phyloP scores from a whole-genome alignment of 2,888 invertebrate species.

The Hirtodrosophila trivittata region DNA sequence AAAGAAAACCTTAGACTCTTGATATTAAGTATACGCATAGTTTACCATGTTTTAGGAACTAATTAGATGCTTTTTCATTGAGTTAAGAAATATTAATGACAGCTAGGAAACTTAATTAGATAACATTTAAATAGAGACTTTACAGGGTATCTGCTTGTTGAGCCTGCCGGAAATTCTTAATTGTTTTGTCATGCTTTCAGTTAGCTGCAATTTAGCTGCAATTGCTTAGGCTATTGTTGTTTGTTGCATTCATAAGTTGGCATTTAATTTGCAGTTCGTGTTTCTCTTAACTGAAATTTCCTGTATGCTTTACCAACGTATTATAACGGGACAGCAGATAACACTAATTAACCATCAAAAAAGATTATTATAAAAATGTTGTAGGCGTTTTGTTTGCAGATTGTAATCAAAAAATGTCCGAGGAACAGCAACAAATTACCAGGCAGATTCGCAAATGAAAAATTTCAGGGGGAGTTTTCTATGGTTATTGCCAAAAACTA shows the following conservation, averaged over 20 bases:
- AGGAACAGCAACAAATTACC: too few species aligned
- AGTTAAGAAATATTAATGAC: too few species aligned
- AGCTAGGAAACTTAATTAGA: too few species aligned
- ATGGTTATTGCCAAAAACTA: too few species aligned
- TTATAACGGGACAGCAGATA: constrained; percentile 32
- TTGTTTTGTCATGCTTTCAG: constrained; percentile 31
- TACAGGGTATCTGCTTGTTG: constrained; percentile 31
- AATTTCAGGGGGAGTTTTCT: too few species aligned
- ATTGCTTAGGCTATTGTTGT: constrained; percentile 41
- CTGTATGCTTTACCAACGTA: constrained; percentile 57
- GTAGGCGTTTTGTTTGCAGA: constrained; percentile 36
- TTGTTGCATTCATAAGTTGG: constrained; percentile 21
- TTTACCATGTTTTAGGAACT: too few species aligned
- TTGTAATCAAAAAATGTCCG: too few species aligned
- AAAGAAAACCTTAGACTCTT: too few species aligned
- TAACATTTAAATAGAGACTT: too few species aligned
- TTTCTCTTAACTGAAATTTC: constrained; percentile 37
- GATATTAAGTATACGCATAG: too few species aligned
- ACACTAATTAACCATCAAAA: constrained; percentile 33
- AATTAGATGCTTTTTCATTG: too few species aligned
- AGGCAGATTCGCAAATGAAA: too few species aligned
- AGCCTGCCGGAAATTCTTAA: constrained; percentile 8
- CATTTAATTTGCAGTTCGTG: constrained; percentile 57
- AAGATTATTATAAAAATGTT: constrained; percentile 13
- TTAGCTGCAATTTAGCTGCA: constrained; percentile 33